Percentiles rank a stretch among this genome's conserved stretches.
These are phyloP conservation scores for Tragelaphus oryx DNA, from an alignment of 2,797 vertebrate species.

Conservation along the genomic window DNA sequence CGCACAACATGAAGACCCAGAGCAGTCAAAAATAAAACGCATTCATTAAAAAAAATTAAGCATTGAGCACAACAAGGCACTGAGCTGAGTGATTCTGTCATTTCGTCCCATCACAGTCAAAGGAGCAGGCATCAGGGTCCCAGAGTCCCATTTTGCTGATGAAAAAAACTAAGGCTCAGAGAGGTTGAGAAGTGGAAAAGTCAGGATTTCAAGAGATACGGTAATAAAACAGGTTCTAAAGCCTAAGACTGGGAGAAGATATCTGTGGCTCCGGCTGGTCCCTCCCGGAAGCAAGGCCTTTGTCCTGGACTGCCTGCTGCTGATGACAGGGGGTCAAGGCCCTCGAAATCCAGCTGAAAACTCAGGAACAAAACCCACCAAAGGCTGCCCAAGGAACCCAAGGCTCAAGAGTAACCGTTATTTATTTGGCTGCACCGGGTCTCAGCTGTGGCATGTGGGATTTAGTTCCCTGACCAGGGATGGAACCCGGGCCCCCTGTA, in stretches of 20 bases:
- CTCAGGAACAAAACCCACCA: not conserved
- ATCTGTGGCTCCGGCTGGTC: not conserved
- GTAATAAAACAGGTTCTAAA: not conserved
- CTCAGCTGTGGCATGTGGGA: not conserved
- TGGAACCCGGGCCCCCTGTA: not conserved
- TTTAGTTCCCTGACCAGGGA: not conserved
- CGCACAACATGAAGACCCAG: rapidly evolving
- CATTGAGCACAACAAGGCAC: not conserved
- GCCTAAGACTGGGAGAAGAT: not conserved
- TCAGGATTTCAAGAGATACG: not conserved
- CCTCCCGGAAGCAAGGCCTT: not conserved
- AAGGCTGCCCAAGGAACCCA: not conserved
- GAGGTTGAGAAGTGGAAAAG: not conserved
- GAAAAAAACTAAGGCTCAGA: not conserved
- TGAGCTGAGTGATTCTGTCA: not conserved
- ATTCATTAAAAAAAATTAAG: not conserved
- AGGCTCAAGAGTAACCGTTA: not conserved
- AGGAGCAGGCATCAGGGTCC: not conserved
- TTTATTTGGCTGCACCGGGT: not conserved
- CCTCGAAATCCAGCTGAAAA: not conserved
- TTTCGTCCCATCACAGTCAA: not conserved
- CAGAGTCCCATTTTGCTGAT: not conserved
- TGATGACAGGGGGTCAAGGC: no score
- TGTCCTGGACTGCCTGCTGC: not conserved
- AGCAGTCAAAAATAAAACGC: not conserved